These are phyloP conservation scores for Sorex maritimensis DNA, from an alignment of 2,797 vertebrate species.

Conservation along the genomic window DNA sequence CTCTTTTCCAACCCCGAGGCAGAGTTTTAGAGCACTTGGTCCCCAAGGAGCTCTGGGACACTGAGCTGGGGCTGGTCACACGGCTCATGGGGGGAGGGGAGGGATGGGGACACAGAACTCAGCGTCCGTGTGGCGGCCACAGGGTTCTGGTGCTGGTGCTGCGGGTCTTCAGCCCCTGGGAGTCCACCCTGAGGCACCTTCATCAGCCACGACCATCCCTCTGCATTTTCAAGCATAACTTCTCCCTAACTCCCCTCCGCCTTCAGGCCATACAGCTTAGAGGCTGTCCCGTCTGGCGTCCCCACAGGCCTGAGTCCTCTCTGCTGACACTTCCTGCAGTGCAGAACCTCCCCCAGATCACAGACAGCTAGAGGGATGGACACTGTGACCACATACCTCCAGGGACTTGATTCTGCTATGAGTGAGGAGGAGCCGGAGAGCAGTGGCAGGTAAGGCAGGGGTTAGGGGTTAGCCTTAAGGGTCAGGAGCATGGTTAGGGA, in stretches of 20 bases:
- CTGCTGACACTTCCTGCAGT: not conserved
- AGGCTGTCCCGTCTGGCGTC: not conserved
- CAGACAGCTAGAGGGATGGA: conserved; percentile 57
- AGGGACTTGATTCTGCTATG: conserved; percentile 10
- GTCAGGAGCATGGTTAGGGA: not conserved
- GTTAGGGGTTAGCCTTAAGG: no score
- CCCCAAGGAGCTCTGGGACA: not conserved
- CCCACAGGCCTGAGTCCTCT: not conserved
- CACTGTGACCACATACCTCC: conserved; percentile 1
- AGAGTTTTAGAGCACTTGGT: not conserved
- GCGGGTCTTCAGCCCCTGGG: not conserved
- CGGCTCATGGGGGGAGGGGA: not conserved
- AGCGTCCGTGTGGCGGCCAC: not conserved
- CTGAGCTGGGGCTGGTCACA: not conserved
- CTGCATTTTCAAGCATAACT: not conserved
- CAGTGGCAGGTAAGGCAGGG: not conserved
- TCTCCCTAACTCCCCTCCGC: not conserved
- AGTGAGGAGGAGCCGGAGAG: not conserved
- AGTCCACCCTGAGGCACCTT: not conserved
- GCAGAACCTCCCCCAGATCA: conserved; percentile 46
- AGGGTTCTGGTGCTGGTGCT: not conserved
- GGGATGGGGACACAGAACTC: not conserved
- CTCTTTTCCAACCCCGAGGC: not conserved
- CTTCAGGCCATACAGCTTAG: not conserved
- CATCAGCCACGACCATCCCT: not conserved